Evolutionary conservation across 53 echinoderm and acorn worm species (phyloP), one percentile per base, ranked within the genome.

Genomic region (Pentamera pediparva): DNA sequence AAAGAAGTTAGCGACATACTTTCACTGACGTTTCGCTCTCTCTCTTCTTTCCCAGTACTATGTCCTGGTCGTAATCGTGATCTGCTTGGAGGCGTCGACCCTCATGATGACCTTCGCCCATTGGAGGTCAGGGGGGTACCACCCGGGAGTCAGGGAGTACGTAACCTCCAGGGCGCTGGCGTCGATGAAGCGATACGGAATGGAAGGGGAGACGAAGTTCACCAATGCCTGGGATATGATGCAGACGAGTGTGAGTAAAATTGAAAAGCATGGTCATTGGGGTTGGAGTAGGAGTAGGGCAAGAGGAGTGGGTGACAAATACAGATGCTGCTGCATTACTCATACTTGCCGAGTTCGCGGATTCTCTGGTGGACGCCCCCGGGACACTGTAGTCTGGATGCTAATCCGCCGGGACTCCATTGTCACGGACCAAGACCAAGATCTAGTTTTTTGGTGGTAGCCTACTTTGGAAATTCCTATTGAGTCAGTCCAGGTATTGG

Each of bases 201-300:
- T 60, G 10, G 35, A 36, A 0, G 81, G 83, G 28, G 60, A 77
- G 4, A n/a, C 18, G 3, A 25, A 39, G 40, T 27, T 67, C 38
- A 93, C 84, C 2, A 21, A 13, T 1, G 81, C 89, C 0, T 93
- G 93, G 93, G 93, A 89, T 50, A 74, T 31, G 10, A 73, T 93
- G 3, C 93, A 93, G 39, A 28, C 18, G 25, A 21, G 29, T 4
- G 67, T 67, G 13, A 15, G 45, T 41, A 38, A 10, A 17, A 9
- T 41, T 8, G 8, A 10, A 10, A 41, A 10, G 9, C 43, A 8
- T 8, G 43, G 15, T 10, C 43, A 41, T 10, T 8, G 43, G 43
- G 15, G 43, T 41, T 41, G 8, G 9, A 15, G 43, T 8, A 22
- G 28, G 17, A 25, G 52, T 20, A 6, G 52, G 17, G 52, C 6